Conservation (phyloP, 2,113 vertebrate species). For the Gorsachius goisagi region DNA sequence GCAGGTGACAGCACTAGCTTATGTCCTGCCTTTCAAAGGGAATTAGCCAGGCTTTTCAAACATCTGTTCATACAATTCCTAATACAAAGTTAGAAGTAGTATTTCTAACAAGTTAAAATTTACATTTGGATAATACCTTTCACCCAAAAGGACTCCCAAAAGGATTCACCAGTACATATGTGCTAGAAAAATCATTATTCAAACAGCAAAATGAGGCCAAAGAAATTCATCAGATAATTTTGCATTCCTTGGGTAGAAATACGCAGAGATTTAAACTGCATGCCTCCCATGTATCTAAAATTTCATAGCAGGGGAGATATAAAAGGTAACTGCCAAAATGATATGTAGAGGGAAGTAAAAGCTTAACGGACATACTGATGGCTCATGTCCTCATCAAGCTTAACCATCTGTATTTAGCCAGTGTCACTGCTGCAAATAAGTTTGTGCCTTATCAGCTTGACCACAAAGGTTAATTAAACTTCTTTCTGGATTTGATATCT, state of each 20-base stretch:
- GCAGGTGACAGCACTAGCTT: accelerated
- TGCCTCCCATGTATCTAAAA: background rate
- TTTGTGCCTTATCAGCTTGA: constrained; percentile 42
- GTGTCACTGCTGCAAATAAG: background rate
- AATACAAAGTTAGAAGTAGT: background rate
- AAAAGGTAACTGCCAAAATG: background rate
- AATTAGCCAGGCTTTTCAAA: background rate
- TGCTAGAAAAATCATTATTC: background rate
- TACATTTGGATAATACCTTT: background rate
- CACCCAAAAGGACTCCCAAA: background rate
- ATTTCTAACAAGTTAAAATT: background rate
- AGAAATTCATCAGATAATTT: background rate
- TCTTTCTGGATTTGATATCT: background rate
- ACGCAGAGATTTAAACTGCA: background rate
- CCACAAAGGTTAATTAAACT: background rate
- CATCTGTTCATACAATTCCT: background rate
- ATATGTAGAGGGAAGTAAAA: background rate
- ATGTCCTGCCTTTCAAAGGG: background rate
- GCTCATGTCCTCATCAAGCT: background rate
- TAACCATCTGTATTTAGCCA: background rate
- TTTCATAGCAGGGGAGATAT: background rate
- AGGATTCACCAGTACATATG: background rate
- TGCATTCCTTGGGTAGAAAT: background rate
- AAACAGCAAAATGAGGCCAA: background rate
- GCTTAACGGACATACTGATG: background rate